Base-by-base conservation (phyloP, 2,888 invertebrate genomes). In the Drosophila meridiana region DNA sequence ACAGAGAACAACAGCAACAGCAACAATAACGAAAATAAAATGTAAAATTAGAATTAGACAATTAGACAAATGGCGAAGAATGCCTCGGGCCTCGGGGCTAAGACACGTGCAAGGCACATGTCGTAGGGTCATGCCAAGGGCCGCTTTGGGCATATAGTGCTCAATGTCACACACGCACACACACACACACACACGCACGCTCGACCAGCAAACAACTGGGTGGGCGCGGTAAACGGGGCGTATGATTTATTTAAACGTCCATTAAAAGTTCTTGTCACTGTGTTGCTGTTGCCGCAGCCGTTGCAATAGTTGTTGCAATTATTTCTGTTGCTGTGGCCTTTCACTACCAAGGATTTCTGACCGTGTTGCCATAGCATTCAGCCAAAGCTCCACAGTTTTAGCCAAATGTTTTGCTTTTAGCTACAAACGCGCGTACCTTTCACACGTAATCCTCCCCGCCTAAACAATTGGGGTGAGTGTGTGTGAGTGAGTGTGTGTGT, bases 241-340 rank as follows among this genome's bases (percentile, higher is more conserved):
- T 76, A 85, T 85, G 77, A 86, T 83, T 88, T 85, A 90, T 88
- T 86, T 77, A 88, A 70, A 70, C 76, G 86, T 73, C 87, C 83
- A 82, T 89, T 85, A 90, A 88, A 52, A 87, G 76, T 78, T 73
- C 74, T 73, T 82, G 62, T 72, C 73, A 81, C 75, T 88, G 78
- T 75, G 62, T 71, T 72, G 62, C 48, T 53, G 50, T 67, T 69
- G 61, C 50, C 57, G 47, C 32, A 43, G 42, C 32, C 9, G 56
- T 71, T 72, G 65, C 50, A 26, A 26, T 14, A 62, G 62, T 34
- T 64, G 58, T 34, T 69, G 32, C 50, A 43, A 28, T 52, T 53
- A 13, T 38, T 67, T 43, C 53, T 69, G 63, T 69, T 56, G 48
- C 66, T 68, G 66, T 63, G 79, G 69, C 36, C 11, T 64, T 73